A percentile compares a stretch with the other conserved stretches of the same genome.
Evolutionary conservation across 2,797 vertebrate genomes (phyloP).

Genomic region (Lepus oiostolus): DNA sequence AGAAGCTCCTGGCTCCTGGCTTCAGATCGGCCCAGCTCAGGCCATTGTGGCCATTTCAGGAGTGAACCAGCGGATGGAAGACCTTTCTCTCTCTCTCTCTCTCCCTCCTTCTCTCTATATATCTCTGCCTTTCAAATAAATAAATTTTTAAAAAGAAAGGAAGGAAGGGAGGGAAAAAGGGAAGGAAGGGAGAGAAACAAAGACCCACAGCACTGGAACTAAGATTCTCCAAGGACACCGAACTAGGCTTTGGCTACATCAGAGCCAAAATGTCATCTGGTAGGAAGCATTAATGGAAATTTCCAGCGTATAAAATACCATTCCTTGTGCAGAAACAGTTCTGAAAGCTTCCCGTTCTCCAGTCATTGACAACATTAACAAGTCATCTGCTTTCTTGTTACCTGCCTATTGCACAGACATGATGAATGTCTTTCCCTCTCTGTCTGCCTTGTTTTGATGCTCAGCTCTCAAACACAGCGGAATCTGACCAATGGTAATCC

Average conservation of each 20-base stretch:
- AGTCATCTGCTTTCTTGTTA: conserved; percentile 3
- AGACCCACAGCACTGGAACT: background rate
- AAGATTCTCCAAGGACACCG: background rate
- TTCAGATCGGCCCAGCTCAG: too few relatives aligned
- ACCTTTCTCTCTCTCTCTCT: too few relatives aligned
- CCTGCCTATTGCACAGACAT: background rate
- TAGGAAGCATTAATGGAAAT: conserved; percentile 20
- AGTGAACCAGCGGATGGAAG: too few relatives aligned
- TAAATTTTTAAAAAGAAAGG: too few relatives aligned
- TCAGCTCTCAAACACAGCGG: background rate
- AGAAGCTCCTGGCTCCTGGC: too few relatives aligned
- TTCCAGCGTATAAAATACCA: conserved; percentile 44
- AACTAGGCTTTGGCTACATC: background rate
- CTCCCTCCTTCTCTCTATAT: too few relatives aligned
- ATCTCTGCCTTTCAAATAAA: too few relatives aligned
- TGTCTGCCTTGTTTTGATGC: background rate
- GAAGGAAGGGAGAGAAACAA: background rate
- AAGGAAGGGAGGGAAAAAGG: too few relatives aligned
- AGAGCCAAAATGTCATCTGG: background rate
- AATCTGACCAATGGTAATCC: background rate
- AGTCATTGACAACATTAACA: conserved; percentile 13
- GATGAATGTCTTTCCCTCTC: background rate
- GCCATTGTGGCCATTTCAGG: too few relatives aligned
- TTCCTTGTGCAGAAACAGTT: conserved; percentile 53
- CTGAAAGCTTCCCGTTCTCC: conserved; percentile 54